These are phyloP conservation scores for Dufourea novaeangliae DNA, from an alignment of 1,140 invertebrate genomes.

Conservation along the genomic window DNA sequence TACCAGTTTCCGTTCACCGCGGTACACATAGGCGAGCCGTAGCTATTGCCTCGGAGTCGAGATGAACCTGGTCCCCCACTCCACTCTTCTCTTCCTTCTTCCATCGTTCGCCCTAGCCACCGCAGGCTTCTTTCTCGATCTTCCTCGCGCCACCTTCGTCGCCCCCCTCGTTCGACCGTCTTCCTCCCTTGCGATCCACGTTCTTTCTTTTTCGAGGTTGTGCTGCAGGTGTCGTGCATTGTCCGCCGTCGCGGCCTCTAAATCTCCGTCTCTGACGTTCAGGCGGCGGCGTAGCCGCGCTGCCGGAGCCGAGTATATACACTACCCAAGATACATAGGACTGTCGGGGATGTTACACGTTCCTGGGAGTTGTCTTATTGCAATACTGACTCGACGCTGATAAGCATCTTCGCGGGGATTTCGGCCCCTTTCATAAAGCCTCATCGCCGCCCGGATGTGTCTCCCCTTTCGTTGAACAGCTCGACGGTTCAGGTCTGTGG, in stretches of 20 bases:
- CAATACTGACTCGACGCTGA: conserved; percentile 47
- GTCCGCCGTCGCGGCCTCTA: conserved; percentile 76
- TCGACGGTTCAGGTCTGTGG: background rate
- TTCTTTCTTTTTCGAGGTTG: conserved; percentile 57
- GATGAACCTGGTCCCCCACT: conserved; percentile 31
- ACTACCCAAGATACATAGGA: conserved; percentile 71
- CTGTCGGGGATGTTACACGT: conserved; percentile 67
- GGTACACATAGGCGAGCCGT: conserved; percentile 42
- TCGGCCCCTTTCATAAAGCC: conserved; percentile 67
- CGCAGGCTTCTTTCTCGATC: background rate
- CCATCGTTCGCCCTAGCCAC: background rate
- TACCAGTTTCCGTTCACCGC: conserved; percentile 53
- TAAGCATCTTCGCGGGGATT: conserved; percentile 66
- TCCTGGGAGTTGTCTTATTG: conserved; percentile 61
- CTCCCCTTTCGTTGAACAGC: background rate
- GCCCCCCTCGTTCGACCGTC: conserved; percentile 28
- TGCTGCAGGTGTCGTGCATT: conserved; percentile 78
- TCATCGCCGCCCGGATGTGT: conserved; percentile 48
- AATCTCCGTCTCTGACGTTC: conserved; percentile 74
- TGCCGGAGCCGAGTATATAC: conserved; percentile 64
- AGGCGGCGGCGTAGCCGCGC: conserved; percentile 65
- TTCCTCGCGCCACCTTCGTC: background rate
- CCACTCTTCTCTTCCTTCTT: conserved; percentile 15
- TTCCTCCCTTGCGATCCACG: conserved; percentile 1
- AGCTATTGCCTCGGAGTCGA: conserved; percentile 37